These are phyloP conservation scores for Hypselothyrea guttata DNA, from an alignment of 2,888 invertebrate genomes.

Conservation along the genomic window DNA sequence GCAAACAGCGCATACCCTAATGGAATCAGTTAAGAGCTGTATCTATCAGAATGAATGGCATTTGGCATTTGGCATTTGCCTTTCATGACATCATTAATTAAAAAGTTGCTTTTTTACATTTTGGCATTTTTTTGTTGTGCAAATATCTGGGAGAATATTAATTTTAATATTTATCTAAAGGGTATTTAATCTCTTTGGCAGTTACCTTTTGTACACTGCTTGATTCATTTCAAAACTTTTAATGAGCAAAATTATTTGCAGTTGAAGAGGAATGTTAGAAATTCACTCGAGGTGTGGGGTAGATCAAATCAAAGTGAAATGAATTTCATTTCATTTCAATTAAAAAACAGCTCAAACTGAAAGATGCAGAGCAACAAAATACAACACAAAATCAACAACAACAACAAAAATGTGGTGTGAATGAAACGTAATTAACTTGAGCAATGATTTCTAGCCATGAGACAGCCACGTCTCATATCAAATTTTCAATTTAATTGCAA, in stretches of 20 bases:
- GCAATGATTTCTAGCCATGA: not conserved
- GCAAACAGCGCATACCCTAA: not conserved
- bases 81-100: no score
- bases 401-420: not conserved
- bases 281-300: not conserved
- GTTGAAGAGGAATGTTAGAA: constrained; percentile 5
- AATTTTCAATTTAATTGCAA: constrained; percentile 1
- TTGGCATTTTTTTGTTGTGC: no score
- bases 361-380: constrained; percentile 10
- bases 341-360: constrained; percentile 36
- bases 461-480: no score
- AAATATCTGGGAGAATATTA: no score
- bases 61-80: no score
- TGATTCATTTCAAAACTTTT: constrained; percentile 41
- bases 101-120: no score
- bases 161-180: not conserved
- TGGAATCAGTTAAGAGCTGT: not conserved
- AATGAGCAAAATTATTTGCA: constrained; percentile 46
- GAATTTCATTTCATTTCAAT: constrained; percentile 40
- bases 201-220: not conserved
- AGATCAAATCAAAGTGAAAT: constrained; percentile 44
- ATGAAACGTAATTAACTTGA: constrained; percentile 12
- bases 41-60: not conserved
- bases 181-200: not conserved
- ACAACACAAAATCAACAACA: constrained; percentile 1